These are phyloP conservation scores for Microchrysa polita DNA, from an alignment of 2,888 invertebrate species.

Conservation along the genomic window DNA sequence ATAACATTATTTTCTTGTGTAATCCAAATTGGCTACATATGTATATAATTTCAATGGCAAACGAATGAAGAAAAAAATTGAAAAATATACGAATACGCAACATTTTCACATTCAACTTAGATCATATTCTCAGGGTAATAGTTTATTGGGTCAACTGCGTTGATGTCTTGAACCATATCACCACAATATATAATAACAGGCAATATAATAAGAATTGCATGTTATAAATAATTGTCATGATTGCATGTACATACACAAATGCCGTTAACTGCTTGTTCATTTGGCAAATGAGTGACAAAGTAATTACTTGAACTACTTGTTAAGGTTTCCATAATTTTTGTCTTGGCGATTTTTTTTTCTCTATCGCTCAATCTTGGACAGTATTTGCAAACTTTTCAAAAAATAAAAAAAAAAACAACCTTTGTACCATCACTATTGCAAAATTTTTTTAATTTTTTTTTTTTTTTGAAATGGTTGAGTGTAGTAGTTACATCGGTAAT, in stretches of 20 bases:
- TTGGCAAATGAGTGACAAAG: slow-evolving; percentile 8
- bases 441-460: slow-evolving; percentile 11
- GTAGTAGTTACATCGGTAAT: not conserved
- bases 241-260: not conserved
- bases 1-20: too few species aligned
- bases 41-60: too few species aligned
- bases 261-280: not conserved
- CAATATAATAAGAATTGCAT: not conserved
- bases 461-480: not conserved
- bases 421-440: not conserved
- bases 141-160: too few species aligned
- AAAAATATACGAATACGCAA: too few species aligned
- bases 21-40: too few species aligned
- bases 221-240: slow-evolving; percentile 1
- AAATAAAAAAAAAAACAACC: too few species aligned
- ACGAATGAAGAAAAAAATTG: too few species aligned
- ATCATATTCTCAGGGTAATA: too few species aligned
- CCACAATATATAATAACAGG: not conserved
- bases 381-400: not conserved
- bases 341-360: slow-evolving; percentile 2
- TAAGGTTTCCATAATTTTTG: too few species aligned
- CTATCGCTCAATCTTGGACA: too few species aligned
- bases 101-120: too few species aligned
- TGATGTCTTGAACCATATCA: too few species aligned
- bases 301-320: not conserved